A percentile compares a stretch with the other conserved stretches of the same genome.
These are phyloP conservation scores for Eupeodes corollae DNA, from an alignment of 1,140 invertebrate species.

Conservation along the genomic window DNA sequence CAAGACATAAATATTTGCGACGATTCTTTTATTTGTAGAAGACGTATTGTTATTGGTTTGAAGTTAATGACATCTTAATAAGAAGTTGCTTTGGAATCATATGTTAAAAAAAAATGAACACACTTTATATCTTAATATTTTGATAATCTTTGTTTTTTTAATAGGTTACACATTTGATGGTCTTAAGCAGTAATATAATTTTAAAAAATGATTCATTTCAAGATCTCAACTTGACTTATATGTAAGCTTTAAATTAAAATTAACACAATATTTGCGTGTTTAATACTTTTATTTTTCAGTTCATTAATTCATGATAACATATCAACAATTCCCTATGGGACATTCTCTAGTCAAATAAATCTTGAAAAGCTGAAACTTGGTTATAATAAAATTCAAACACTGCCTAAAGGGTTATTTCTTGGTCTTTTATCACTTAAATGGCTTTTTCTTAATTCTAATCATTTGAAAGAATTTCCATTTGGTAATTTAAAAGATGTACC, in stretches of 20 bases:
- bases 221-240: conserved; percentile 18
- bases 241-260: conserved; percentile 14
- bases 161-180: conserved; percentile 22
- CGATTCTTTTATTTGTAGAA: no score
- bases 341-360: conserved; percentile 18
- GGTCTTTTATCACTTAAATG: conserved; percentile 38
- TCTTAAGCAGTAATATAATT: conserved; percentile 24
- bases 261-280: background rate
- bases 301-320: conserved; percentile 32
- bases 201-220: conserved; percentile 18
- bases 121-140: no score
- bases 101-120: no score
- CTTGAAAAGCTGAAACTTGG: conserved; percentile 31
- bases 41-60: no score
- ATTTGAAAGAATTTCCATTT: conserved; percentile 20
- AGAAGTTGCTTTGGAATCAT: no score
- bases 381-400: conserved; percentile 38
- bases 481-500: conserved; percentile 37
- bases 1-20: no score
- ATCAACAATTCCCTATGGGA: conserved; percentile 26
- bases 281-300: conserved; percentile 8
- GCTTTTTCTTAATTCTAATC: conserved; percentile 38
- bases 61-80: no score
- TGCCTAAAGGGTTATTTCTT: conserved; percentile 34
- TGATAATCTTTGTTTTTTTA: background rate